Base-by-base conservation (phyloP, 2,888 invertebrate genomes). In the Dasypogon diadema region DNA sequence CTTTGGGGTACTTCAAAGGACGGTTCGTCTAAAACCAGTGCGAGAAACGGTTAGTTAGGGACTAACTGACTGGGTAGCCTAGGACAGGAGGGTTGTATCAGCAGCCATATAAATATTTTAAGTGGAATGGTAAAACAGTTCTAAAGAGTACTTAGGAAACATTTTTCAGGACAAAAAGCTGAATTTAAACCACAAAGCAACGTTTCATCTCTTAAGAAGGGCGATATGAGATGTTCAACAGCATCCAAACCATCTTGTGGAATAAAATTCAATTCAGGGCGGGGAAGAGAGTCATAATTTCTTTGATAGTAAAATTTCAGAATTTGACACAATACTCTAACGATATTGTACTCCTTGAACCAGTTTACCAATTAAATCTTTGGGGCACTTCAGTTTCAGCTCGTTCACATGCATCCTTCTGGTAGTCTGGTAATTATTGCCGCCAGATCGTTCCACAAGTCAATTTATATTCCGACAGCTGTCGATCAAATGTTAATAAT, bases 1-100 rank as follows among this genome's bases (percentile, higher is more conserved):
- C 79, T 77, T 63, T 77, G 79, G 79, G n/a, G 70, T 70, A 54
- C 70, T 70, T 70, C 70, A 70, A 70, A 70, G 70, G 30, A 26
- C 30, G 54, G 26, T 30, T 34, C 70, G 70, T 21, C 70, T 51
- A 18, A 70, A 70, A 34, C 21, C 18, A 3, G 14, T 46, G 42
- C 12, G 54, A 70, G 54, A 48, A 54, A 30, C 30, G 54, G 70
- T 30, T 22, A 34, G 12, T 12, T 24, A 21, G 14, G 24, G 5
- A 34, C 8, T n/a, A 18, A 70, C 18, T 22, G n/a, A 16, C 18
- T 1, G 26, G 63, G n/a, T 18, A 68, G 46, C 16, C n/a, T 14
- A 5, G 34, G 22, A 70, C 12, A 30, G 30, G 54, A 70, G 70
- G 70, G 70, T 21, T 34, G 54, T 30, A 30, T 30, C 54, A 54